Base-by-base conservation (phyloP, 2,888 invertebrate species). In the Brachynemurus nebulosus region DNA sequence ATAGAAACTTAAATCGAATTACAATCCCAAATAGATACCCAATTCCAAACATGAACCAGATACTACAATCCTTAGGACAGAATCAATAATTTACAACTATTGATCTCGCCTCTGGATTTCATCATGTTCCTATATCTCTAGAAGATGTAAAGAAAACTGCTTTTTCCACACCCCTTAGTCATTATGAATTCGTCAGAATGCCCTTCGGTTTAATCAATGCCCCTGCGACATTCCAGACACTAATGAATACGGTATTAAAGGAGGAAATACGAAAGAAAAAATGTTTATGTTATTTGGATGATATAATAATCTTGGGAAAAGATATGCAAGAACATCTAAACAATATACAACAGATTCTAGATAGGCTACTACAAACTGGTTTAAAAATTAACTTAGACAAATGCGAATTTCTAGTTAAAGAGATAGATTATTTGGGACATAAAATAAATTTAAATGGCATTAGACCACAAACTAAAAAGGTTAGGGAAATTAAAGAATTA, bases 221-320 rank as follows among this genome's bases (percentile, higher is more conserved):
- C 1, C 57, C 57, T 1, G 50, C 54, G 1, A 56, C 54, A 1
- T 59, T 59, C 43, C 54, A 55, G 34, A 37, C 54, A 4, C 35
- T 56, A 6, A 59, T 59, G 56, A 56, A 60, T 35, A 39, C 43
- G 5, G 50, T 54, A 2, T 47, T 58, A 8, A 42, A 48, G 2
- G 55, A 53, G 1, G 37, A 57, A 23, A 40, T 44, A n/a, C 44
- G 49, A 9, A 37, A 42, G 14, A 27, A 33, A 20, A 17, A 18
- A 17, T 18, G n/a, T 45, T 50, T 27, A 3, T 27, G 27, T n/a
- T 27, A 27, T n/a, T 27, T 27, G 12, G 27, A 27, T 27, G 27
- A 27, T 41, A 45, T 44, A 25, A 45, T 53, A 7, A 17, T 51
- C 2, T 49, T 39, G 4, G 33, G 18, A 37, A 44, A 17, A 47